Conservation (phyloP, 2,797 vertebrate species). For the Sphenodon punctatus region DNA sequence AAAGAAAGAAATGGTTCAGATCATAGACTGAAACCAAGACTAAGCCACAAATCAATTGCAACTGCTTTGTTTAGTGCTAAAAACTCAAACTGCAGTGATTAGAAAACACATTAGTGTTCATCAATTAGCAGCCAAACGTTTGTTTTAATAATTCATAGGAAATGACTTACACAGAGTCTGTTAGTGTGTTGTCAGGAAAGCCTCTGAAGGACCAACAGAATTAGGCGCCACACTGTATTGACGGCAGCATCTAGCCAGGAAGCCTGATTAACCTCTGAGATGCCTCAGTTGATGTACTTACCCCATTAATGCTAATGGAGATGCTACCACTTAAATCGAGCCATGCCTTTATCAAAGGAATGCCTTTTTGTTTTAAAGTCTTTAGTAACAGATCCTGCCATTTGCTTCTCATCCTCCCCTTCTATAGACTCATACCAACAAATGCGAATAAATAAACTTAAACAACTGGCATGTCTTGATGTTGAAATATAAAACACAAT, state of each 20-base stretch:
- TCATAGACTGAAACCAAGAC: constrained; percentile 71
- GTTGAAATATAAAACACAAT: constrained; percentile 16
- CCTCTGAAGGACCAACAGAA: constrained; percentile 91
- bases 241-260: constrained; percentile 90
- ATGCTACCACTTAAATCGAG: constrained; percentile 67
- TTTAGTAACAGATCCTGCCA: constrained; percentile 65
- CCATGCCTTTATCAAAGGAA: constrained; percentile 63
- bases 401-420: constrained; percentile 57
- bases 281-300: constrained; percentile 78
- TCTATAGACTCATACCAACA: constrained; percentile 53
- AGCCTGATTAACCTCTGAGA: constrained; percentile 95
- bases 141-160: constrained; percentile 98
- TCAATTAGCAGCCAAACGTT: constrained; percentile 98
- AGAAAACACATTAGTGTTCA: constrained; percentile 99
- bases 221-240: constrained; percentile 93
- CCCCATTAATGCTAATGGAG: constrained; percentile 82
- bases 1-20: constrained; percentile 40
- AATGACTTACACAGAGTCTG: constrained; percentile 86
- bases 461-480: constrained; percentile 39
- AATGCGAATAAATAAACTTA: constrained; percentile 47
- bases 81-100: constrained; percentile 99
- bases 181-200: constrained; percentile 86
- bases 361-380: constrained; percentile 66
- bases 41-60: constrained; percentile 88
- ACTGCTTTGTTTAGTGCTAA: constrained; percentile 97